Evolutionary conservation across 1,140 invertebrate species (phyloP).

Genomic region (Leptonema lineaticorne): DNA sequence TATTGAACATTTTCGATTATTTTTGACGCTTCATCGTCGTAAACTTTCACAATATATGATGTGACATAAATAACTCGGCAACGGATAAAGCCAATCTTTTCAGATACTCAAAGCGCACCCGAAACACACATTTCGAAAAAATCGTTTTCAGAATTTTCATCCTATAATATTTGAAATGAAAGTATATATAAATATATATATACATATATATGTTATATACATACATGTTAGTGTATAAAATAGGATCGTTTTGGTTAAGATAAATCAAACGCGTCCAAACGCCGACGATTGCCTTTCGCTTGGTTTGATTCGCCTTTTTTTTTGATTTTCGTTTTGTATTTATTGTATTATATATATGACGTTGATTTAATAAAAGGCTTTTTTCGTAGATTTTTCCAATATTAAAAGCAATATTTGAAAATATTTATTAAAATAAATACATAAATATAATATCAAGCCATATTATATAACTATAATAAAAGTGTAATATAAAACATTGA

Average conservation of each 20-base stretch:
- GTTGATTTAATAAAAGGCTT: no score
- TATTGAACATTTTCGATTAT: neutral
- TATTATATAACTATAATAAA: no score
- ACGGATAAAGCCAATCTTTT: constrained; percentile 8
- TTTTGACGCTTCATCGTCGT: neutral
- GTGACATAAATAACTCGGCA: constrained; percentile 6
- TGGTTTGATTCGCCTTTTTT: neutral
- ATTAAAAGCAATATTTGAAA: no score
- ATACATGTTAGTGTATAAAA: neutral
- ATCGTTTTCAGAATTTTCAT: constrained; percentile 5
- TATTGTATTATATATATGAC: no score
- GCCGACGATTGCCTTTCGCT: no score
- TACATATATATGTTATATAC: neutral
- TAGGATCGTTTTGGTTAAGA: no score
- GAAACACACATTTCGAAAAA: neutral
- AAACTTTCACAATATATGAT: neutral
- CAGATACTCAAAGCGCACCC: neutral
- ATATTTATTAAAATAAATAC: no score
- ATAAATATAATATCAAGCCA: no score
- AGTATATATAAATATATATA: neutral
- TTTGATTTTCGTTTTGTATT: no score
- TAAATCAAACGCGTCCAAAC: no score
- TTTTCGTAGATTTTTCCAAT: no score
- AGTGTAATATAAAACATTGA: no score
- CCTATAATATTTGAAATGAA: neutral